Evolutionary conservation across 2,113 vertebrate species (phyloP).

Genomic region (Equus przewalskii): DNA sequence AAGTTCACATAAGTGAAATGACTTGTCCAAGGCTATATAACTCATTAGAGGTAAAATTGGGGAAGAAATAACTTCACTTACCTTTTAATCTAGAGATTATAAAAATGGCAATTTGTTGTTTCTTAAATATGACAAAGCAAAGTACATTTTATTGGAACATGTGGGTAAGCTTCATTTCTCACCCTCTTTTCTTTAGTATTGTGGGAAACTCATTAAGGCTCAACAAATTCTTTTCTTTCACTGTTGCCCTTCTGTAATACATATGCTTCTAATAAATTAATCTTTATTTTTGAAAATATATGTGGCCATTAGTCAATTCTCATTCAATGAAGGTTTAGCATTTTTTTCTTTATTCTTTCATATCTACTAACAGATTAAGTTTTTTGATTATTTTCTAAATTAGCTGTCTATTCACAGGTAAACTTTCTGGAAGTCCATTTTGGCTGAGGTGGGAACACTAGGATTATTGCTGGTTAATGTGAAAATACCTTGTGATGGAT

Average conservation of each 20-base stretch:
- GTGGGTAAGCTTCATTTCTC: neutral
- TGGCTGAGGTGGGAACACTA: neutral
- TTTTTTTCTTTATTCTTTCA: neutral
- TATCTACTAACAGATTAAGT: neutral
- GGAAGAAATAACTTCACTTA: neutral
- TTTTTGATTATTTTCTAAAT: conserved; percentile 48
- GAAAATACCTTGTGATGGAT: conserved; percentile 4
- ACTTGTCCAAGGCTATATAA: neutral
- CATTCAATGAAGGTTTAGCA: neutral
- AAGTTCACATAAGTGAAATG: conserved; percentile 16
- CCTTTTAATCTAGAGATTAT: neutral
- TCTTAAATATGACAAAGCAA: conserved; percentile 27
- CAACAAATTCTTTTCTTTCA: neutral
- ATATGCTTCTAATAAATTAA: neutral
- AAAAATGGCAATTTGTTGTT: neutral
- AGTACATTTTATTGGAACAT: neutral
- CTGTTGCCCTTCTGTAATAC: neutral
- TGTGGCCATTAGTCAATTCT: neutral
- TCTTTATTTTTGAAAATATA: neutral
- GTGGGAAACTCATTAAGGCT: neutral
- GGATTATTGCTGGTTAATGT: neutral
- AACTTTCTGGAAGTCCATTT: conserved; percentile 40
- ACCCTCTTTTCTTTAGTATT: neutral
- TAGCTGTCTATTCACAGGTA: neutral
- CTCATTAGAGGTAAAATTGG: neutral